phyloP scores from a whole-genome alignment of 1,140 invertebrate species.

The Tribolium castaneum region DNA sequence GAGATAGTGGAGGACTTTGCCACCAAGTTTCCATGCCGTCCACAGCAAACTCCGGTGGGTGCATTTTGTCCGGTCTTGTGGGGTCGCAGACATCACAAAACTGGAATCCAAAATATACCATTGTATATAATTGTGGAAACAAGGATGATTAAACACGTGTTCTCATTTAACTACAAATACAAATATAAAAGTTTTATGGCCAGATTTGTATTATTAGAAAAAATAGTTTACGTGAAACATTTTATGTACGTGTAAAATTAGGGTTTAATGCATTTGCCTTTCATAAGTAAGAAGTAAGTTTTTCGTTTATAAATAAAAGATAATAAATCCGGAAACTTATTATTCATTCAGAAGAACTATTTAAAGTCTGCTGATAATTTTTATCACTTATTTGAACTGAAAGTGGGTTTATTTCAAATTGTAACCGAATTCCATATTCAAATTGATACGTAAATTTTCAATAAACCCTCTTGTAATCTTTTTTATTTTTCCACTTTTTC shows the following conservation, averaged over 20 bases:
- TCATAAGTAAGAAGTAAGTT: not conserved
- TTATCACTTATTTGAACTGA: not conserved
- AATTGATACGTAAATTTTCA: too few species aligned
- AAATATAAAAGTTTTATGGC: not conserved
- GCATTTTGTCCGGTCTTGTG: conserved; percentile 76
- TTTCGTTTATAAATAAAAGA: not conserved
- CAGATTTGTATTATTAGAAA: too few species aligned
- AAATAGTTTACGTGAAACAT: too few species aligned
- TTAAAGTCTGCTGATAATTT: not conserved
- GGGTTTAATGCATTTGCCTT: not conserved
- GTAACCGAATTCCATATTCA: not conserved
- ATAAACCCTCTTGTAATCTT: too few species aligned
- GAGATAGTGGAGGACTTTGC: conserved; percentile 97
- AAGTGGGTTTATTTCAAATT: not conserved
- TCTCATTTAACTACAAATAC: not conserved
- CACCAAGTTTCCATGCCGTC: conserved; percentile 97
- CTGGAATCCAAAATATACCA: conserved; percentile 69
- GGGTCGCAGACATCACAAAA: conserved; percentile 94
- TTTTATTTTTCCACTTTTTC: too few species aligned
- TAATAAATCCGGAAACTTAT: not conserved
- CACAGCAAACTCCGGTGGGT: conserved; percentile 91
- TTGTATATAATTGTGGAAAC: not conserved
- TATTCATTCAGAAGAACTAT: not conserved
- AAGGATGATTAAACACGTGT: not conserved
- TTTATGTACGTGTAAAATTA: too few species aligned